Percentiles rank a stretch among this genome's conserved stretches.
These are phyloP conservation scores for Cheirogaleus major DNA, from an alignment of 2,797 vertebrate species.

Conservation along the genomic window DNA sequence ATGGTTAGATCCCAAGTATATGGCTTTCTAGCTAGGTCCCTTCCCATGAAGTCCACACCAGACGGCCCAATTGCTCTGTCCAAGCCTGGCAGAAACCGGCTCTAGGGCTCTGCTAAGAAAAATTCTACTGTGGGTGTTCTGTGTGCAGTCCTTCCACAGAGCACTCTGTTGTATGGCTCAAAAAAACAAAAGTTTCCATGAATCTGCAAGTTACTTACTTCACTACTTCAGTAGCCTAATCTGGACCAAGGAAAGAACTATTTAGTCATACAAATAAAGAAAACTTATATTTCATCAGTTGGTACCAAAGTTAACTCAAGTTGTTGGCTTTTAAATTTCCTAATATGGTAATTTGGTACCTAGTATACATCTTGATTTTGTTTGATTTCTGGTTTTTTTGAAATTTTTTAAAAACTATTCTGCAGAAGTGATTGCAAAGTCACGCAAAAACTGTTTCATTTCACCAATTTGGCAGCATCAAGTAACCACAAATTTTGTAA, in stretches of 20 bases:
- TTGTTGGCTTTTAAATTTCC: conserved; percentile 3
- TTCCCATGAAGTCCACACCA: neutral
- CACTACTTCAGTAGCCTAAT: neutral
- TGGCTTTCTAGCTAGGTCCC: neutral
- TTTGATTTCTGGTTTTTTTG: neutral
- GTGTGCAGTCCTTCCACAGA: neutral
- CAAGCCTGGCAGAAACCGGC: neutral
- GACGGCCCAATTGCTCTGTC: neutral
- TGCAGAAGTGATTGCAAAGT: neutral
- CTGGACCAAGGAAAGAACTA: neutral
- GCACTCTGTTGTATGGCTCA: neutral
- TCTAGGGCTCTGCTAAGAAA: neutral
- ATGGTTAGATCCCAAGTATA: neutral
- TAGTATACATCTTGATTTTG: neutral
- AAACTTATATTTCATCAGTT: neutral
- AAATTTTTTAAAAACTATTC: neutral
- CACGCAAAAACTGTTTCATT: neutral
- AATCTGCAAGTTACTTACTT: neutral
- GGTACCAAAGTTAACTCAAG: neutral
- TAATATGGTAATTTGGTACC: neutral
- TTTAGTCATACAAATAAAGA: neutral
- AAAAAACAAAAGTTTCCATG: conserved; percentile 4
- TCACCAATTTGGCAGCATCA: neutral
- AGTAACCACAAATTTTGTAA: neutral
- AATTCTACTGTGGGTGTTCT: neutral